A percentile compares a stretch with the other conserved stretches of the same genome.
Conservation (phyloP, 2,888 invertebrate species). For the Balanococcus diminutus region DNA sequence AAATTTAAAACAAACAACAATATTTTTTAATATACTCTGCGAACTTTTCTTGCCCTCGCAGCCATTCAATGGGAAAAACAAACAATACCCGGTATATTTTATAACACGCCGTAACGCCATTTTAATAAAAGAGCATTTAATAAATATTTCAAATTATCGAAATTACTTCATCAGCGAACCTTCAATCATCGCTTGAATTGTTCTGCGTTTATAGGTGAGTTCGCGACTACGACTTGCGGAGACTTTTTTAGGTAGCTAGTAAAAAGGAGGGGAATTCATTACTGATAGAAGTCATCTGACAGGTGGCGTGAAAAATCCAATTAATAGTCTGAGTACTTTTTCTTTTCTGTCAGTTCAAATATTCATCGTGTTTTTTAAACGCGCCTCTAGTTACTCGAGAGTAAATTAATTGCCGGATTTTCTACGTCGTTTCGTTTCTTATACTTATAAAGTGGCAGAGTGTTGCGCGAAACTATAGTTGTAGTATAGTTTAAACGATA, state of each 20-base stretch:
- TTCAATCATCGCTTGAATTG: conserved; percentile 24
- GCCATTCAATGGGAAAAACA: neutral
- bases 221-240: neutral
- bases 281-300: conserved; percentile 28
- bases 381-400: neutral
- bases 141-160: neutral
- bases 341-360: conserved; percentile 42
- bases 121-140: neutral
- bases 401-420: conserved; percentile 29
- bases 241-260: no score
- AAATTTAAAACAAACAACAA: neutral
- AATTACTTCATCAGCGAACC: conserved; percentile 27
- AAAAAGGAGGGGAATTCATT: conserved; percentile 25
- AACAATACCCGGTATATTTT: neutral
- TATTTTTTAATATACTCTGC: neutral
- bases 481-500: neutral
- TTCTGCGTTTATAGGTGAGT: neutral
- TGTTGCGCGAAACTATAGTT: neutral
- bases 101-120: neutral
- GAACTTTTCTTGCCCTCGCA: neutral
- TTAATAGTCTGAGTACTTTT: conserved; percentile 41
- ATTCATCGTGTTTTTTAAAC: conserved; percentile 28
- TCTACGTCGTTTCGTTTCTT: neutral
- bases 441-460: neutral
- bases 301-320: conserved; percentile 48